Evolutionary conservation across 1,140 invertebrate species (phyloP).

Genomic region (Rhagoletis zephyria): DNA sequence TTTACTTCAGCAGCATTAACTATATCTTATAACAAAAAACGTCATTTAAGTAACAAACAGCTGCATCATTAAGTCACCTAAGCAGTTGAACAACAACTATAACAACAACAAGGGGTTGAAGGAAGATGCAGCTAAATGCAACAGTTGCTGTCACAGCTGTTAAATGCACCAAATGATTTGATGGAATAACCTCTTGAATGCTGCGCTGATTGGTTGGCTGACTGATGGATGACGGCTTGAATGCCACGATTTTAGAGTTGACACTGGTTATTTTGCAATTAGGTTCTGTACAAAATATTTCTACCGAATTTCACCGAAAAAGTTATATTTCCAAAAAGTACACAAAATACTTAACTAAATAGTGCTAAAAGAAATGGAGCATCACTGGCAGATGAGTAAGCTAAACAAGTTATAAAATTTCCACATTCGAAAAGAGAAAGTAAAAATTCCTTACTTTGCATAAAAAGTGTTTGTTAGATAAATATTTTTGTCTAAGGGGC

Average conservation of each 20-base stretch:
- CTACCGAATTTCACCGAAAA: no score
- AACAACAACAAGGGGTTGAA: not conserved
- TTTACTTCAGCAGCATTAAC: not conserved
- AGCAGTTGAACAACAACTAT: not conserved
- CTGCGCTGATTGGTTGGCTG: not conserved
- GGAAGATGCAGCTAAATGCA: not conserved
- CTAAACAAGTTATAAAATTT: no score
- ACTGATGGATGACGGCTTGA: not conserved
- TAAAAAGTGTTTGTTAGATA: no score
- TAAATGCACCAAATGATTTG: not conserved
- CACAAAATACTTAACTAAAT: no score
- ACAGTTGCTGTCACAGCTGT: constrained; percentile 40
- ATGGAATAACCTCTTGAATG: constrained; percentile 4
- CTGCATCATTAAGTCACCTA: constrained; percentile 27
- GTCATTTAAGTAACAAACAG: not conserved
- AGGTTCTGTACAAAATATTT: not conserved
- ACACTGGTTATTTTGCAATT: constrained; percentile 26
- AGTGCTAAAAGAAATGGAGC: no score
- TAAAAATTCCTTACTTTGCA: no score
- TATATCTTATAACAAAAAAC: no score
- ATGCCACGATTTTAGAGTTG: constrained; percentile 38
- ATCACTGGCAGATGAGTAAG: no score
- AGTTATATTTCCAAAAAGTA: no score
- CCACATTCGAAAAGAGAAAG: no score
- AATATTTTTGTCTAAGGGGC: no score